Conservation (phyloP, 1,140 invertebrate species). For the Ips typographus region DNA sequence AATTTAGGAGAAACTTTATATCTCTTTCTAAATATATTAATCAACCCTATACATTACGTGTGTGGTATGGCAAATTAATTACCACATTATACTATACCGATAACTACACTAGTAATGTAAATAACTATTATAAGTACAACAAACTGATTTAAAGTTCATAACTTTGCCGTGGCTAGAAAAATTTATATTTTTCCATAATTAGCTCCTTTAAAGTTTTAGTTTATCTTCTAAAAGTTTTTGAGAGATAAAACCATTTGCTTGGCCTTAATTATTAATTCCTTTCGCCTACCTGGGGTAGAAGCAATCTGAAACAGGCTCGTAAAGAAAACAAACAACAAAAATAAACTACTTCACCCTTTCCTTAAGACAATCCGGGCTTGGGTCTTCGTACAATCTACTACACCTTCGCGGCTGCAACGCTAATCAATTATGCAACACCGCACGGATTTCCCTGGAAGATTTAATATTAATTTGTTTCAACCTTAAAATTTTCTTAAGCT, state of each 20-base stretch:
- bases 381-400: constrained; percentile 29
- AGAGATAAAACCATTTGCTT: neutral
- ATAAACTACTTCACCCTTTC: constrained; percentile 27
- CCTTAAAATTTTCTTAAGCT: constrained; percentile 34
- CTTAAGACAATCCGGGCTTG: constrained; percentile 19
- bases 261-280: constrained; percentile 12
- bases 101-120: too few species aligned
- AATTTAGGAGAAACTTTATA: too few species aligned
- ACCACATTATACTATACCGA: too few species aligned
- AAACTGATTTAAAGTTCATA: too few species aligned
- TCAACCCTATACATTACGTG: too few species aligned
- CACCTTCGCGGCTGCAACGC: constrained; percentile 32
- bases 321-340: constrained; percentile 30
- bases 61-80: too few species aligned
- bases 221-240: neutral
- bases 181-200: too few species aligned
- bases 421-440: constrained; percentile 33
- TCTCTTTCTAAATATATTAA: too few species aligned
- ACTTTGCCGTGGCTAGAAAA: too few species aligned
- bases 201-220: too few species aligned
- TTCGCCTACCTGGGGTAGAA: neutral
- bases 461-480: constrained; percentile 35
- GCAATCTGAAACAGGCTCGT: constrained; percentile 14
- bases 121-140: too few species aligned
- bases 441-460: constrained; percentile 29